Conservation (phyloP, 2,113 vertebrate species). For the Chrysochloris asiatica region DNA sequence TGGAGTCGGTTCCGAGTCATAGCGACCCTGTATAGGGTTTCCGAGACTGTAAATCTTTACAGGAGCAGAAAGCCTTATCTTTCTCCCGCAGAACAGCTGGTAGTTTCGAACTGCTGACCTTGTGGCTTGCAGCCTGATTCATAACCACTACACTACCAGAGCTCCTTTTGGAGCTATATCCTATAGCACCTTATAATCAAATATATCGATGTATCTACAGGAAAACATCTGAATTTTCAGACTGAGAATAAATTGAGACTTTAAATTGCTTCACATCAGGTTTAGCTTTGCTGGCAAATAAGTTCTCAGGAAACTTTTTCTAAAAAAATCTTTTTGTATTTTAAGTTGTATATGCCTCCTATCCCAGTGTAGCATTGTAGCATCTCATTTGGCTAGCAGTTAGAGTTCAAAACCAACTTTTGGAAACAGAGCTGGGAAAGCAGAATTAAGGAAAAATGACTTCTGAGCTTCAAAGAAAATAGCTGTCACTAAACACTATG, state of each 20-base stretch:
- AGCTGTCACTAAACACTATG: background rate
- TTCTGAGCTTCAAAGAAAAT: conserved; percentile 27
- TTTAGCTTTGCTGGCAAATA: background rate
- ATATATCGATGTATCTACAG: background rate
- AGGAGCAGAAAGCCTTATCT: too few species aligned
- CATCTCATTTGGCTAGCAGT: background rate
- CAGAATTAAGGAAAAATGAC: conserved; percentile 19
- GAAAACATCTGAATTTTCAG: background rate
- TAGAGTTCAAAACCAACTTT: background rate
- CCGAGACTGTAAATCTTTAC: too few species aligned
- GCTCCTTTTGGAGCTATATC: too few species aligned
- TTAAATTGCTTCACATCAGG: background rate
- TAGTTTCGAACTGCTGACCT: too few species aligned
- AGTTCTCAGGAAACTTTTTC: background rate
- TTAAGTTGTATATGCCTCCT: background rate
- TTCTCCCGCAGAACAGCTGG: too few species aligned
- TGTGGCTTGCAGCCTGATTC: too few species aligned
- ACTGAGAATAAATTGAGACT: background rate
- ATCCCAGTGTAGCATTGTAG: background rate
- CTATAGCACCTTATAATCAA: background rate
- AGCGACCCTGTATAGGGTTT: too few species aligned
- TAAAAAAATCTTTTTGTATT: background rate
- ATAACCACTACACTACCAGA: too few species aligned
- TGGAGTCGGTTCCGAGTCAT: too few species aligned
- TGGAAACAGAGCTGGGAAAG: background rate